Conservation (phyloP, 2,888 invertebrate genomes). For the Hirtodrosophila duncani region DNA sequence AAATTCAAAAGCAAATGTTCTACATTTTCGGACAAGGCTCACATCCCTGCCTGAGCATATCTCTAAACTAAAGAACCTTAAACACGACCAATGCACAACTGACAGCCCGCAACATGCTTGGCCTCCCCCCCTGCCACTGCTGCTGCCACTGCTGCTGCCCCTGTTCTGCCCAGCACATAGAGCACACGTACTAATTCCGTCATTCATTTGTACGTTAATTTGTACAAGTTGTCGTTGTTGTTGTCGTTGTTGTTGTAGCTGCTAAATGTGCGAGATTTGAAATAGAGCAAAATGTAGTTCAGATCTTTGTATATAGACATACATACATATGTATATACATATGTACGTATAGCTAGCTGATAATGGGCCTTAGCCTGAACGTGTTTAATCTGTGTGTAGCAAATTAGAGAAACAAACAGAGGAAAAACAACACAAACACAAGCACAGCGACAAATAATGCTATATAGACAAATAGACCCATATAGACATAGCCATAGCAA, state of each 20-base stretch:
- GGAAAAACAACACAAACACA: conserved; percentile 6
- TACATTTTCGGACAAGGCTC: too few relatives aligned
- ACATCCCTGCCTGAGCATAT: too few relatives aligned
- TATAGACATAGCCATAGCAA: too few relatives aligned
- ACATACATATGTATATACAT: neutral
- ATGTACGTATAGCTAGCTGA: conserved; percentile 36
- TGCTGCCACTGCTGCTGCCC: neutral
- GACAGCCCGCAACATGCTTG: too few relatives aligned
- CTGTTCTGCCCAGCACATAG: conserved; percentile 21
- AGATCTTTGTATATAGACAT: conserved; percentile 22
- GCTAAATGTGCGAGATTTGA: conserved; percentile 67
- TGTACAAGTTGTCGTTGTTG: conserved; percentile 54
- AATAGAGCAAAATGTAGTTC: conserved; percentile 65
- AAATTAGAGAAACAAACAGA: conserved; percentile 55
- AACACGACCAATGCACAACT: too few relatives aligned
- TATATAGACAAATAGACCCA: too few relatives aligned
- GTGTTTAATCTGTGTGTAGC: conserved; percentile 35
- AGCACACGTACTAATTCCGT: conserved; percentile 61
- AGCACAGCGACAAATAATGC: conserved; percentile 5
- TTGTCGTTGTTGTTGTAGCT: conserved; percentile 21
- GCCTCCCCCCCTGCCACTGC: neutral
- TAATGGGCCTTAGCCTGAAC: conserved; percentile 39
- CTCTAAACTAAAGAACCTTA: too few relatives aligned
- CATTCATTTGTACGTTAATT: conserved; percentile 72
- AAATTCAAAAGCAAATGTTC: too few relatives aligned